Conservation (phyloP, 2,797 vertebrate species). For the Erethizon dorsatum region DNA sequence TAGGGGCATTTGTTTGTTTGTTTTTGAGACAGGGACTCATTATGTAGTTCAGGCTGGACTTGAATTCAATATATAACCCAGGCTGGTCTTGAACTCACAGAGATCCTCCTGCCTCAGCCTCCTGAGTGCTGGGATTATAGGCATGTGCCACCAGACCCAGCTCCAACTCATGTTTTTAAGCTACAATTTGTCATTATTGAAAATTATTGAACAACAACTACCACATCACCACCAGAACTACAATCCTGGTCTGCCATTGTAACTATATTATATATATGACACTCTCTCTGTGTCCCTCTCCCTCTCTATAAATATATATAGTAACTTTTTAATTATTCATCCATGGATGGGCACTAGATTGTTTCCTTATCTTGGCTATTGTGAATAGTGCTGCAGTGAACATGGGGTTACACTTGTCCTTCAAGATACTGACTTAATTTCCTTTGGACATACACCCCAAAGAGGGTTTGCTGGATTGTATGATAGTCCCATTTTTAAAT, state of each 20-base stretch:
- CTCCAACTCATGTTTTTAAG: not conserved
- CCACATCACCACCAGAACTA: not conserved
- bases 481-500: not conserved
- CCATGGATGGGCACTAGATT: not conserved
- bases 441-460: not conserved
- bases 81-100: not conserved
- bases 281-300: no score
- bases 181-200: not conserved
- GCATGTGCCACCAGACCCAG: not conserved
- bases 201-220: not conserved
- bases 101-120: not conserved
- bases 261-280: not conserved
- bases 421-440: not conserved
- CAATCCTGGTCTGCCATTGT: not conserved
- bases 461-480: not conserved
- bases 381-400: not conserved
- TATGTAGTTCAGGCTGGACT: not conserved
- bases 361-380: not conserved
- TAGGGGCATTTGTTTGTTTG: not conserved
- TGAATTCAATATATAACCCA: not conserved
- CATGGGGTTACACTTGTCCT: not conserved
- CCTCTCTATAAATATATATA: no score
- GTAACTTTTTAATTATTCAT: not conserved
- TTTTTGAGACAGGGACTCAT: not conserved
- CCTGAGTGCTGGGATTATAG: not conserved